Conservation (phyloP, 2,888 invertebrate genomes). For the Agrochola litura region DNA sequence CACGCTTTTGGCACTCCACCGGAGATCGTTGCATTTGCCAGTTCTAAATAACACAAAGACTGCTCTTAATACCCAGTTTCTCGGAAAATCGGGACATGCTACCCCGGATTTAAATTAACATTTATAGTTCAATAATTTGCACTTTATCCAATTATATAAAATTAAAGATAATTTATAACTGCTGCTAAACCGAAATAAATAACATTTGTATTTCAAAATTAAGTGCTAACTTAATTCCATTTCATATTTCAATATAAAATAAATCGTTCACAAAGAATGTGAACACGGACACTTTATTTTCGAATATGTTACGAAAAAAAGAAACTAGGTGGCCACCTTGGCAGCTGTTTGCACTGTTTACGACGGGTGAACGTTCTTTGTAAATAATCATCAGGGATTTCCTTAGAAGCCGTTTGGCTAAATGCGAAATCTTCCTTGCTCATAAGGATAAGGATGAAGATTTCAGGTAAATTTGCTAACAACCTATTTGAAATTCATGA, state of each 20-base stretch:
- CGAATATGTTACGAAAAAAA: constrained; percentile 40
- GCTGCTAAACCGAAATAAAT: constrained; percentile 7
- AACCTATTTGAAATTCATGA: constrained; percentile 79
- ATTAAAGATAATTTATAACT: background rate
- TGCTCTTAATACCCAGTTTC: constrained; percentile 87
- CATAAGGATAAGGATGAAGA: constrained; percentile 72
- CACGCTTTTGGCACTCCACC: constrained; percentile 86
- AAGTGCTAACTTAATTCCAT: background rate
- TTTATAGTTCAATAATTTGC: constrained; percentile 32
- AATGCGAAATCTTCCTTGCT: constrained; percentile 70
- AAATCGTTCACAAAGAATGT: constrained; percentile 29
- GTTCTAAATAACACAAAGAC: constrained; percentile 87
- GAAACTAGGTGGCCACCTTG: constrained; percentile 63
- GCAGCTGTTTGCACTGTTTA: constrained; percentile 57
- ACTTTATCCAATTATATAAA: constrained; percentile 30
- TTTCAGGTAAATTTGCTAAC: constrained; percentile 77
- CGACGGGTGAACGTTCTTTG: constrained; percentile 60
- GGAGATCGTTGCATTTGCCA: constrained; percentile 84
- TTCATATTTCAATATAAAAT: constrained; percentile 24
- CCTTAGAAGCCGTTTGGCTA: constrained; percentile 63
- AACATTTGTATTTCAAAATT: background rate
- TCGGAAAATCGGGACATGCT: constrained; percentile 75
- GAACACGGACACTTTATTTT: constrained; percentile 10
- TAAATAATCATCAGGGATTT: constrained; percentile 72
- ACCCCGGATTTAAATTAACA: constrained; percentile 66